A percentile compares a stretch with the other conserved stretches of the same genome.
Conservation (phyloP, 1,140 invertebrate species). For the Zaprionus inermis region DNA sequence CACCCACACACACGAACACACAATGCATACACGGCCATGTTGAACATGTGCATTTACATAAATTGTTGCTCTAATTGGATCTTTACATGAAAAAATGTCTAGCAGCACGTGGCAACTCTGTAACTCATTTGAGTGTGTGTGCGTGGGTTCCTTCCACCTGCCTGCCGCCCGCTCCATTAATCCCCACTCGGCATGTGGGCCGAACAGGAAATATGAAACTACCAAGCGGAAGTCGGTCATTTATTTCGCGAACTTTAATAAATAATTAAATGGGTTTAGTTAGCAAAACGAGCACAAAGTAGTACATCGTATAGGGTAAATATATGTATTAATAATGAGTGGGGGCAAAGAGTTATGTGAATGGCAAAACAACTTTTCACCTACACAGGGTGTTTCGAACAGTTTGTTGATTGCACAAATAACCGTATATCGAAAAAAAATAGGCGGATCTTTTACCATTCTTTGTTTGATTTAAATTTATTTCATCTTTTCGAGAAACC, state of each 20-base stretch:
- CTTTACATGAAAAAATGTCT: constrained; percentile 52
- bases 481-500: too few species aligned
- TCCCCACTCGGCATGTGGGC: constrained; percentile 37
- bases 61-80: constrained; percentile 59
- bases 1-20: constrained; percentile 5
- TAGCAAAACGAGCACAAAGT: not conserved
- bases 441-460: not conserved
- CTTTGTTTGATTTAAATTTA: not conserved
- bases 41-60: constrained; percentile 30
- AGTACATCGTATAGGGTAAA: not conserved
- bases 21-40: not conserved
- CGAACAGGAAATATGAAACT: constrained; percentile 46
- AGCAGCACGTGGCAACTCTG: constrained; percentile 56
- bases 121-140: constrained; percentile 17
- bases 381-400: not conserved
- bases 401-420: not conserved
- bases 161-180: constrained; percentile 15
- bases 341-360: not conserved
- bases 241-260: constrained; percentile 58
- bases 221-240: constrained; percentile 67
- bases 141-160: not conserved
- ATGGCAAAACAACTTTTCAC: not conserved
- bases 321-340: not conserved
- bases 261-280: constrained; percentile 28
- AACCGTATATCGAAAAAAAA: not conserved